Conservation (phyloP, 2,797 vertebrate species). For the Phataginus tricuspis region DNA sequence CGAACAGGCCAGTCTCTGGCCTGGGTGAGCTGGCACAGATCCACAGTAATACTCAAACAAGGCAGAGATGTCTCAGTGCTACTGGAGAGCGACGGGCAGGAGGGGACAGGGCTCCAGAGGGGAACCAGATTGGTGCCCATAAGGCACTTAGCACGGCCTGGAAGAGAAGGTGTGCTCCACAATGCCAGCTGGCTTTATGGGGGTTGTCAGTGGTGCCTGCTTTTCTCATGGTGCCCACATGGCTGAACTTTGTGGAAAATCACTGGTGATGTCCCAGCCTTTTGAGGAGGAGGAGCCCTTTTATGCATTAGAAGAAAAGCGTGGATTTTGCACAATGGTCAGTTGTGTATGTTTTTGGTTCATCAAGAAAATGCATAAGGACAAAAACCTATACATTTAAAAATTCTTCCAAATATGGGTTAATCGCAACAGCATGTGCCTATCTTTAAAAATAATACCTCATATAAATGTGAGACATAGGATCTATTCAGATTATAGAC, state of each 20-base stretch:
- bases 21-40: neutral
- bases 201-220: neutral
- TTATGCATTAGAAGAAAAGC: neutral
- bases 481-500: neutral
- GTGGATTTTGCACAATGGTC: neutral
- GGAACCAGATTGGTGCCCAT: neutral
- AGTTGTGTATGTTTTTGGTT: neutral
- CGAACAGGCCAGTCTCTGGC: neutral
- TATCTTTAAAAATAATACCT: neutral
- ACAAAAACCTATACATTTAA: neutral
- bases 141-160: neutral
- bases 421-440: neutral
- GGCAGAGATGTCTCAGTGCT: neutral
- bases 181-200: no score
- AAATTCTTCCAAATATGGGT: neutral
- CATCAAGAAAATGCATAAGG: conserved; percentile 20
- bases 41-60: neutral
- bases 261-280: neutral
- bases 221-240: fast-evolving
- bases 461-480: neutral
- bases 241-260: neutral
- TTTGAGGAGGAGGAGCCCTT: neutral
- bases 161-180: neutral
- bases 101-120: neutral
- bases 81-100: neutral